Conservation (phyloP, 2,797 vertebrate genomes). For the Dermochelys coriacea region DNA sequence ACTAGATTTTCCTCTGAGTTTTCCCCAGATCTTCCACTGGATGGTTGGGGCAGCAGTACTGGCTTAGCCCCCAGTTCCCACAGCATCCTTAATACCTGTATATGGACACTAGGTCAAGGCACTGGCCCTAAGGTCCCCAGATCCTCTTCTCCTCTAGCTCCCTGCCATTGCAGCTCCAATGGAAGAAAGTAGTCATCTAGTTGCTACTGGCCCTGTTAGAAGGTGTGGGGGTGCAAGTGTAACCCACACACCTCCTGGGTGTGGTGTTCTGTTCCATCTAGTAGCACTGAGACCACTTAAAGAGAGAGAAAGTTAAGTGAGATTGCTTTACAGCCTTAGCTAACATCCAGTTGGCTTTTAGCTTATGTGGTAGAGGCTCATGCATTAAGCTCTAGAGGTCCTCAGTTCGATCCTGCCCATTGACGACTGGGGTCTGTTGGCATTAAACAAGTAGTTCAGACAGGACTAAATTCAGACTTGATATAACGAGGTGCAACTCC, state of each 20-base stretch:
- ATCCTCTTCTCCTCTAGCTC: neutral
- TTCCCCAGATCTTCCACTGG: neutral
- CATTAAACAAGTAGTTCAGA: neutral
- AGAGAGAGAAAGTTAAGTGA: too few species aligned
- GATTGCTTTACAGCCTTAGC: too few species aligned
- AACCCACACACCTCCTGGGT: too few species aligned
- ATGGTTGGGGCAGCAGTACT: neutral
- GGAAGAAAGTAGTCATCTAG: neutral
- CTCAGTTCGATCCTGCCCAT: too few species aligned
- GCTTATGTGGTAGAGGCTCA: too few species aligned
- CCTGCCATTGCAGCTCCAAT: neutral
- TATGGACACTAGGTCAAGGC: neutral
- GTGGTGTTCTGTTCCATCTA: too few species aligned
- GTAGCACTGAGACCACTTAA: too few species aligned
- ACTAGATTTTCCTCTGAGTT: neutral
- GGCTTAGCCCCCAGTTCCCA: neutral
- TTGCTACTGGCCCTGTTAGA: neutral
- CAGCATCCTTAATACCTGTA: neutral
- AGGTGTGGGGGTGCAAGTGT: neutral
- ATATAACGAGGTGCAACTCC: neutral
- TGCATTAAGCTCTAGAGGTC: too few species aligned
- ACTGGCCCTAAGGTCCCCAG: rapidly evolving
- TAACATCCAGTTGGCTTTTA: too few species aligned
- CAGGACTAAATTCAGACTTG: neutral
- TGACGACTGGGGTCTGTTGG: too few species aligned